Evolutionary conservation across 2,113 vertebrate genomes (phyloP), one percentile per base, ranked within the genome.

Genomic region (Xerus inauris): DNA sequence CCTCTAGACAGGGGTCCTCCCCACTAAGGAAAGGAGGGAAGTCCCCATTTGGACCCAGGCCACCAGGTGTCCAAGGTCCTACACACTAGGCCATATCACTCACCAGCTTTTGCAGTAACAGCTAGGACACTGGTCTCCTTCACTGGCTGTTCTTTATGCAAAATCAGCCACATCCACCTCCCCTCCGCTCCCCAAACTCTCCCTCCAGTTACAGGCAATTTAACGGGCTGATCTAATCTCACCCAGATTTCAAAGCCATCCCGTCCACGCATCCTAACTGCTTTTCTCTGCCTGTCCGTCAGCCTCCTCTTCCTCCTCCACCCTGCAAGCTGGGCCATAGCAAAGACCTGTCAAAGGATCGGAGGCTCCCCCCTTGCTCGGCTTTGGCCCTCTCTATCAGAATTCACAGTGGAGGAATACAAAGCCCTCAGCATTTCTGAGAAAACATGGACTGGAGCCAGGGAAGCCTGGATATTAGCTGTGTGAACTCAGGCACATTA

Each of bases 141-240:
- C 51, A 57, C 57, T 77, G 45, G 32, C 76, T 73, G 30, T 57
- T 90, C 65, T 94, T 96, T 57, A 75, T 92, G 91, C 81, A 96
- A 75, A n/a, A 87, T 49, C 72, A 97, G 59, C 24, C n/a, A 72
- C 54, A 0, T 49, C 51, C 1, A 0, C 91, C 17, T 86, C n/a
- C 77, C 20, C 38, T 76, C 1, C 0, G 17, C 38, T 96, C 79
- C 92, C 79, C 64, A 54, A 94, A 87, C 94, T 65, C 54, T 93
- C 69, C 54, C 7, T 19, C 38, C 47, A 71, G 69, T 80, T 89
- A n/a, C 47, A 71, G 72, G 84, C 84, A 93, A 92, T 96, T 97
- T 95, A 96, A 93, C 67, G 84, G 89, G 93, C 71, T 87, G 94
- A 97, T 97, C 75, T 96, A 96, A 95, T 94, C 95, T 97, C 84